Evolutionary conservation across 2,113 vertebrate species (phyloP), one percentile per base, ranked within the genome.

Genomic region (Xenotilapia longispinis): DNA sequence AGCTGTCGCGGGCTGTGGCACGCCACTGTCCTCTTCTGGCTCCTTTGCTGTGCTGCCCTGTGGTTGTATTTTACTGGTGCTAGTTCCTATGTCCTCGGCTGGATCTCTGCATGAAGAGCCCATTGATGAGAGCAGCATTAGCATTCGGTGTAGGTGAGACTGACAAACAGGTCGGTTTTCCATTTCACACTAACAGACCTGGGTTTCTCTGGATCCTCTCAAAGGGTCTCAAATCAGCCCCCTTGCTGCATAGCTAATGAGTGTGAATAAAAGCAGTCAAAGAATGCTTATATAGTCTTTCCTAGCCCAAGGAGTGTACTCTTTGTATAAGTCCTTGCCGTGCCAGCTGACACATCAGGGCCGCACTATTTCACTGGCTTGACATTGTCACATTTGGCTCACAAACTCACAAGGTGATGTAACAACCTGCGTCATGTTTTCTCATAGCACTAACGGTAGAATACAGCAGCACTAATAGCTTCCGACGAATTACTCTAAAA

Each of bases 61-160:
- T 89, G 65, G 93, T 84, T 86, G 88, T 82, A 90, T 80, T 88
- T 84, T 28, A 17, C 87, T 85, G 88, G 92, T 92, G 86, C 33
- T 73, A 94, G 90, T 84, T 89, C 78, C 88, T 63, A 91, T 87
- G 42, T 86, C 82, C 84, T 57, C 58, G 49, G 85, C 87, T 84
- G 85, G 78, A 84, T 91, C 83, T 80, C 82, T 31, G 80, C 91
- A 92, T 95, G 92, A 93, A 90, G 86, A 92, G 92, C 54, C 90
- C 91, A 94, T 96, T 95, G 94, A 95, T 92, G 85, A 82, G 38
- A 89, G 58, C 86, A 45, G 33, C 94, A 96, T 97, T 97, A 95
- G 94, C 94, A 96, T 96, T 95, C 95, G 45, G 36, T 86, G 79
- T 81, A 38, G 88, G 87, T 60, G 36, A 87, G 90, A 85, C 36